Evolutionary conservation across 2,797 vertebrate genomes (phyloP), one percentile per base, ranked within the genome.

Genomic region (Phrynocephalus forsythii): DNA sequence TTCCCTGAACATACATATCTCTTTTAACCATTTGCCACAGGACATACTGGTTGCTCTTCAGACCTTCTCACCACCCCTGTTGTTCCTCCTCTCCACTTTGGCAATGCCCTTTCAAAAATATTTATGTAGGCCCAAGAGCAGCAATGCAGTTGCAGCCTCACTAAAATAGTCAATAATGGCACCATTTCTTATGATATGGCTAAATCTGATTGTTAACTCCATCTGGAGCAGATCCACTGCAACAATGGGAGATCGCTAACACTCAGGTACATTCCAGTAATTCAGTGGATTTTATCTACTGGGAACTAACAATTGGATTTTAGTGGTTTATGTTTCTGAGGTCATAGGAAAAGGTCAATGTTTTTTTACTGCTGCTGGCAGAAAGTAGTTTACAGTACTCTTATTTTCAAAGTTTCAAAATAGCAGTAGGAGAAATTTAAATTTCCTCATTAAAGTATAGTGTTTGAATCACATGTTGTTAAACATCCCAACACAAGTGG

Each of bases 321-420:
- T 18, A 15, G 60, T 63, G 18, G 18, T 20, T 18, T 18, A 63
- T 63, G 60, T 20, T 63, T 63, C 18, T 63, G 60, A 5, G 13
- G 18, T 63, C 5, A 20, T 18, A 18, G 16, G 60, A 56, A 56
- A 63, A 56, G 13, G 52, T 56, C 52, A 3, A 33, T 18, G 5
- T 26, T 72, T 72, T 72, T 30, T 72, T 72, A 72, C 28, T 15
- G 30, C 71, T 33, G 13, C 15, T 72, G n/a, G n/a, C 11, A 30
- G 30, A 33, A 72, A 13, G 18, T 72, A 30, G 30, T 72, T 6
- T 72, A 44, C 38, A 44, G 38, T 44, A 5, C 66, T 82, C 26
- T 44, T 26, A n/a, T 68, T 66, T 67, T 82, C 80, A 82, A 38
- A 44, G 28, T 68, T 82, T 82, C 63, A 82, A 81, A 68, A 82